Base-by-base conservation (phyloP, 2,888 invertebrate species). In the Leptothorax acervorum region DNA sequence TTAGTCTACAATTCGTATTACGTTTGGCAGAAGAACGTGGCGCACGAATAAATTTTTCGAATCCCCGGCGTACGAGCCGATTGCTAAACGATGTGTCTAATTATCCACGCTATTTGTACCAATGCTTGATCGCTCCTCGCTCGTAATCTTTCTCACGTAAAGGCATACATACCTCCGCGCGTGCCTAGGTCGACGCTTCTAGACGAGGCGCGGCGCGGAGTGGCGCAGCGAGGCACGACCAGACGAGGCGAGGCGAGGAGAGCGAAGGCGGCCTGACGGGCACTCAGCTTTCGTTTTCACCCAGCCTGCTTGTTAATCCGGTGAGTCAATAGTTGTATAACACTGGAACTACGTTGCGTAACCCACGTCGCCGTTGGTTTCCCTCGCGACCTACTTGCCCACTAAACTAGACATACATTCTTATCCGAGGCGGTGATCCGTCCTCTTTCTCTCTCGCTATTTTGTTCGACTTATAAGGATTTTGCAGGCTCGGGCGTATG, bases 371-470 rank as follows among this genome's bases (percentile, higher is more conserved):
- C 48, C 89, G 90, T 92, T 92, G 92, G 92, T 94, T 94, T 94
- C 94, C 93, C 94, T 93, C 92, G 93, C 94, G 95, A 94, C 94
- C 95, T 93, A 94, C 94, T 95, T 94, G 94, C 94, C 95, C 94
- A 95, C 93, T 94, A 94, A 94, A 95, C 95, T 95, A 95, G 95
- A 95, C 95, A 95, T 92, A 95, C 94, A 94, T 95, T 94, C 94
- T 94, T 94, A 94, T 94, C 93, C 94, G 91, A 55, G 53, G 85
- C 89, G 89, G 88, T 88, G 88, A 92, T 89, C 88, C 90, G 86
- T 89, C 85, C 86, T 86, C 88, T 85, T 86, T 83, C 83, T 42
- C 63, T 62, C 28, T 63, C 8, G 57, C 51, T 57, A 45, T 11
- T 55, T 76, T 75, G 71, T 75, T 76, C 81, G 60, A 55, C 57